Evolutionary conservation across 2,888 invertebrate species (phyloP), one percentile per base, ranked within the genome.

Genomic region (Machimus atricapillus): DNA sequence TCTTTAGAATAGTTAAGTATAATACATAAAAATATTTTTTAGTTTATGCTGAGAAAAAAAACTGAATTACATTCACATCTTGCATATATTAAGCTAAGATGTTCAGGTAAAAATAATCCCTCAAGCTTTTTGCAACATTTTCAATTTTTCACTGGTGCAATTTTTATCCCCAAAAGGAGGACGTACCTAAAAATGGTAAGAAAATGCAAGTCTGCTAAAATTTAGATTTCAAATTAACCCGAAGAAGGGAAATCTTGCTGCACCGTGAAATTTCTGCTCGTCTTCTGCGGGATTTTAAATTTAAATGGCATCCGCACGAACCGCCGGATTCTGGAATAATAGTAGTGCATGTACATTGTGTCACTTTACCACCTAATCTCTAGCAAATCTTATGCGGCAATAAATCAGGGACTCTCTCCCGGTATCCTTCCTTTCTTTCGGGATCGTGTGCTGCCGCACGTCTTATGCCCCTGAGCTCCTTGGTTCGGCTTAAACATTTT

Each of bases 301-400:
- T 88, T 88, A 88, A 87, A 88, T 88, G 85, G 86, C 86, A 78
- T 86, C 87, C 87, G 82, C 86, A 88, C 37, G 82, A 88, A 52
- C 85, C 79, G 86, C 81, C 58, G 56, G 82, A 46, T 85, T 52
- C 52, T 46, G 66, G 40, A 40, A 40, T 76, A 66, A 58, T 81
- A 86, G 78, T 81, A 86, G 78, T 83, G 87, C 74, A 86, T 88
- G 88, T 87, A 88, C 86, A 88, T 86, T 87, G 86, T 88, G 87
- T 85, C 87, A 88, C 88, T 86, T 88, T 87, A 87, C 87, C 87
- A 87, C 86, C 86, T 88, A 88, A 87, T 88, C 88, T 87, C 81
- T 76, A 66, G 88, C 78, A 78, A 81, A 87, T 88, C 87, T 86
- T 74, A 73, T 88, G 77, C 82, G 74, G 86, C 77, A 86, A 88